Evolutionary conservation across 2,113 vertebrate genomes (phyloP).

Genomic region (Lucifuga dentata): DNA sequence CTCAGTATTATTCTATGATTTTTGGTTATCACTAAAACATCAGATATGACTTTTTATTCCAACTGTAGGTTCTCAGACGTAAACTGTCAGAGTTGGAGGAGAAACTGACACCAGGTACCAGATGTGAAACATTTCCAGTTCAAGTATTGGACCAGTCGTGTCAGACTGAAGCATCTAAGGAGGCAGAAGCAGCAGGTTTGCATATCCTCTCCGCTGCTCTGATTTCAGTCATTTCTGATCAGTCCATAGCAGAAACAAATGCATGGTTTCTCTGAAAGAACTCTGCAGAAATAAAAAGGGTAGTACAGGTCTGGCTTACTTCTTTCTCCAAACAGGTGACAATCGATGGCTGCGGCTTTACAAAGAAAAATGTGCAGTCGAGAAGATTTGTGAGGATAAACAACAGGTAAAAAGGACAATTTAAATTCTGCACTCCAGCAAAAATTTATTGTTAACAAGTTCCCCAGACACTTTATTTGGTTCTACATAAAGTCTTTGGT

Average conservation of each 20-base stretch:
- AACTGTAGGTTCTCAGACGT: conserved; percentile 67
- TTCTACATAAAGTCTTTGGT: conserved; percentile 11
- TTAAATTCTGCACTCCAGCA: not conserved
- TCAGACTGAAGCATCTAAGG: conserved; percentile 53
- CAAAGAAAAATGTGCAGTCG: conserved; percentile 76
- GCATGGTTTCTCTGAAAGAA: too few relatives aligned
- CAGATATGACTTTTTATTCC: not conserved
- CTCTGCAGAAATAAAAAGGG: too few relatives aligned
- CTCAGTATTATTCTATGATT: not conserved
- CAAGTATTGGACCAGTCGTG: conserved; percentile 17
- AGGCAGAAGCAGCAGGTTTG: conserved; percentile 40
- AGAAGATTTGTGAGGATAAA: conserved; percentile 84
- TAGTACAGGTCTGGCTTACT: too few relatives aligned
- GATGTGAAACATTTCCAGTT: not conserved
- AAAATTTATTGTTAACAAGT: not conserved
- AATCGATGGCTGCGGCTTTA: conserved; percentile 58
- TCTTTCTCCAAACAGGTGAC: conserved; percentile 28
- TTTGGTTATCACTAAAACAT: not conserved
- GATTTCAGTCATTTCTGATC: too few relatives aligned
- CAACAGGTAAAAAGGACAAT: conserved; percentile 81
- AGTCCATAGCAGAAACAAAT: too few relatives aligned
- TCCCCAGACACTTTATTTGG: not conserved
- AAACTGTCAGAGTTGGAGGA: conserved; percentile 72
- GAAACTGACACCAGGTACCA: not conserved
- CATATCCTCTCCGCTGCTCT: not conserved